Evolutionary conservation across 2,888 invertebrate genomes (phyloP).

Genomic region (Rotaria macrura): DNA sequence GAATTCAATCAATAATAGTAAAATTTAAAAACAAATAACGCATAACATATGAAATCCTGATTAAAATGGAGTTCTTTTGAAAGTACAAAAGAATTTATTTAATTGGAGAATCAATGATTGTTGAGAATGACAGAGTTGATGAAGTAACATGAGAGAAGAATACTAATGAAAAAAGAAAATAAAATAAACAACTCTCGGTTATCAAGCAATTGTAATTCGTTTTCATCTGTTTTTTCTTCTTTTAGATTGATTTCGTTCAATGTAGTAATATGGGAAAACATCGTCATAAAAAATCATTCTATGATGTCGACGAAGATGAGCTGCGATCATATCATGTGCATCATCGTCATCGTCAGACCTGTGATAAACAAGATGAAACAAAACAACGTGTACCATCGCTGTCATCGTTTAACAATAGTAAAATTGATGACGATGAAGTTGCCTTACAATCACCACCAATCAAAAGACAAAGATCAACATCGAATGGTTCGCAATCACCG

Average conservation of each 20-base stretch:
- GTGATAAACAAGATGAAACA: not conserved
- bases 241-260: not conserved
- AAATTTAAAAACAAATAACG: not conserved
- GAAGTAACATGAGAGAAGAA: not conserved
- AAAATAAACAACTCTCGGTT: not conserved
- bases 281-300: not conserved
- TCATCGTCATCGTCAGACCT: not conserved
- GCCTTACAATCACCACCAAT: not conserved
- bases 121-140: not conserved
- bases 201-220: not conserved
- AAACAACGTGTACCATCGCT: not conserved
- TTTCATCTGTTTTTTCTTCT: not conserved
- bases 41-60: too few relatives aligned
- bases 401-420: not conserved
- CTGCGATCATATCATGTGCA: not conserved
- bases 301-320: not conserved
- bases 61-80: not conserved
- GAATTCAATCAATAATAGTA: not conserved
- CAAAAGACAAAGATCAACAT: not conserved
- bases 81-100: not conserved
- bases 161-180: too few relatives aligned
- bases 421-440: not conserved
- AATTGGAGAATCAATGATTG: not conserved
- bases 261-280: conserved; percentile 14
- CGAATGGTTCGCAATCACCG: not conserved